Evolutionary conservation across 2,888 invertebrate species (phyloP).

Genomic region (Sarcophaga caerulescens): DNA sequence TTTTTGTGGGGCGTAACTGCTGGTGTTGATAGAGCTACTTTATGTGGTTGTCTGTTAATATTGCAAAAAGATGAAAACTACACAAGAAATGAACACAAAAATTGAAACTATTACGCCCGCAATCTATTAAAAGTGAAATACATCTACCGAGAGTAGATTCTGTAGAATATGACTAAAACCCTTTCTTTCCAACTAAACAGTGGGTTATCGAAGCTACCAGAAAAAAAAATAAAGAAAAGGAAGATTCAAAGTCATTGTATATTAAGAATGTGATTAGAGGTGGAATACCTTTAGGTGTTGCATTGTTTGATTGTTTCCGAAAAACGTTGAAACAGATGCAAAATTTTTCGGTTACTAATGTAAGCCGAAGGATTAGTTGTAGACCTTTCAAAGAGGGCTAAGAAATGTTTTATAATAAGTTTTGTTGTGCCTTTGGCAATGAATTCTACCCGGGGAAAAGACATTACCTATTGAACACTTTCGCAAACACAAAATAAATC

Average conservation of each 20-base stretch:
- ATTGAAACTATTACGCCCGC: slow-evolving; percentile 66
- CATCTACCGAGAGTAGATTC: neutral
- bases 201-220: slow-evolving; percentile 24
- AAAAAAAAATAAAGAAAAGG: neutral
- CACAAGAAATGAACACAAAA: slow-evolving; percentile 42
- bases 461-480: no score
- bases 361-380: no score
- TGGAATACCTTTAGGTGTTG: neutral
- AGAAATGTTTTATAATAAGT: no score
- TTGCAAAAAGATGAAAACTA: neutral
- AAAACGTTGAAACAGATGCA: no score
- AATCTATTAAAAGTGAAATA: slow-evolving; percentile 54
- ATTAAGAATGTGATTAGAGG: neutral
- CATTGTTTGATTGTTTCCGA: neutral
- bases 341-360: neutral
- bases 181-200: slow-evolving; percentile 1
- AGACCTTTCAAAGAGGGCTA: neutral
- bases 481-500: no score
- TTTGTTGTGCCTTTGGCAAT: no score
- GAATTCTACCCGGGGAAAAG: no score
- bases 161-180: slow-evolving; percentile 7
- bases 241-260: neutral
- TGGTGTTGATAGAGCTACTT: slow-evolving; percentile 66
- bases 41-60: slow-evolving; percentile 52
- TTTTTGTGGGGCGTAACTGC: slow-evolving; percentile 63